These are phyloP conservation scores for Ophraella communa DNA, from an alignment of 2,888 invertebrate genomes.

Conservation along the genomic window DNA sequence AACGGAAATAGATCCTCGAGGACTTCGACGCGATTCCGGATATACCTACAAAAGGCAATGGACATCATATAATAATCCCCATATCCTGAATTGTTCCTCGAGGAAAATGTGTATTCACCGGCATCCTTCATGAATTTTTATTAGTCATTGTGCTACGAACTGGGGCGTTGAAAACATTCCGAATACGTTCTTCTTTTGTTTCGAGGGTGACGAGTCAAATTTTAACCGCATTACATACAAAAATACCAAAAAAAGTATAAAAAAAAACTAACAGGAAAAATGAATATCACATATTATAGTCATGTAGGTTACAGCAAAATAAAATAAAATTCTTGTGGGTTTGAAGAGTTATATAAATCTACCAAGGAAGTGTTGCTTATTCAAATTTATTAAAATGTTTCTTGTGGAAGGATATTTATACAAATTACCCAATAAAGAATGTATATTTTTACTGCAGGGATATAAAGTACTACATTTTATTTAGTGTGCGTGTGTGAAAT, in stretches of 20 bases:
- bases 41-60: conserved; percentile 22
- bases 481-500: no score
- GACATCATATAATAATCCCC: conserved; percentile 24
- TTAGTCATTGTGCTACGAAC: conserved; percentile 20
- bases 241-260: neutral
- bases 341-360: no score
- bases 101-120: conserved; percentile 16
- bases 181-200: conserved; percentile 12
- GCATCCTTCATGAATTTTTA: conserved; percentile 31
- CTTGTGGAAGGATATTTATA: no score
- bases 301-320: no score
- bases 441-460: no score
- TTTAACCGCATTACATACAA: neutral
- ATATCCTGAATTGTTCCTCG: conserved; percentile 23
- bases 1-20: conserved; percentile 18
- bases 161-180: conserved; percentile 10
- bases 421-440: no score
- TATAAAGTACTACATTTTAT: no score
- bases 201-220: conserved; percentile 11
- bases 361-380: no score
- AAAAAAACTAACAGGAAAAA: neutral
- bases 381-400: no score
- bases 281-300: neutral
- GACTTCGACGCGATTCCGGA: conserved; percentile 15
- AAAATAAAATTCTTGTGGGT: no score